Base-by-base conservation (phyloP, 2,113 vertebrate species). In the Nannobrachium achirus region DNA sequence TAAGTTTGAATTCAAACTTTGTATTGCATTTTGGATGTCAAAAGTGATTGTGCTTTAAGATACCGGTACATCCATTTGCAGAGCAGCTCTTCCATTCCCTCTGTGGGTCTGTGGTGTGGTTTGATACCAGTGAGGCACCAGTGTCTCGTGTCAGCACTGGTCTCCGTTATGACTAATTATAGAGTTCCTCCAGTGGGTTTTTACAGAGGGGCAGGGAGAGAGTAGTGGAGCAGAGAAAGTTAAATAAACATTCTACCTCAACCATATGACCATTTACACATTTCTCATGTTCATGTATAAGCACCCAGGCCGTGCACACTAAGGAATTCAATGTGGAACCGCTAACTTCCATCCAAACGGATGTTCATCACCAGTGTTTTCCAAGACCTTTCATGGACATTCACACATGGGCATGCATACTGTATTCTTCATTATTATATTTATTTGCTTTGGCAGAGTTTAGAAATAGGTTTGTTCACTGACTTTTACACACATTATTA, bases 161-260 rank as follows among this genome's bases (percentile, higher is more conserved):
- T 40, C 59, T 76, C 42, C 51, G 60, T 57, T 62, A 40, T 76
- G 41, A 75, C 60, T 59, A 78, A 76, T 69, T 68, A 52, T 40
- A 8, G 13, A 19, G 13, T 58, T 64, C 42, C 46, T 66, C 14
- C 53, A 66, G 41, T 78, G 38, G 60, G 57, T 78, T 75, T 75
- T 33, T 67, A 69, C 61, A 63, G 50, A 61, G 57, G n/a, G 25
- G 25, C 38, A 60, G 15, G 62, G 46, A 44, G 33, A 75, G 41
- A 14, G 41, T 25, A 58, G 56, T 11, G 10, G 3, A 52, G 44
- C 39, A 49, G 1, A 57, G 45, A 49, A 69, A 25, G 19, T 42
- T 8, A 62, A 57, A 75, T 38, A 6, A 40, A 38, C 18, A 33
- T 1, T 63, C 10, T 16, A 11, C 57, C 10, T 16, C 15, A 52